Evolutionary conservation across 2,797 vertebrate species (phyloP).

Genomic region (Zalophus californianus): DNA sequence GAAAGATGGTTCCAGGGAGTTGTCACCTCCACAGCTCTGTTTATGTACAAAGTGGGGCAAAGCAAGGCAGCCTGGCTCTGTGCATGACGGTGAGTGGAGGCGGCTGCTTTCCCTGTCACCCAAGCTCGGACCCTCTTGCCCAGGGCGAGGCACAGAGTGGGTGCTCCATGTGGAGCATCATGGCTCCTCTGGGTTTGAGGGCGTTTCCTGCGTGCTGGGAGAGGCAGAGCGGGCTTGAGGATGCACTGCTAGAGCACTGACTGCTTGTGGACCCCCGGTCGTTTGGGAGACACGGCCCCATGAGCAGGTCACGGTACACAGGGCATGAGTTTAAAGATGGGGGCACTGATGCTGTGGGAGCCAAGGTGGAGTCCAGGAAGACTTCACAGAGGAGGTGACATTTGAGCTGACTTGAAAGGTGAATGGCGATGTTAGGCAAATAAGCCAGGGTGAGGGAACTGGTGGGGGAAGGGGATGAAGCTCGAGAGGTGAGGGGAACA

Average conservation of each 20-base stretch:
- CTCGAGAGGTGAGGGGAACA: not conserved
- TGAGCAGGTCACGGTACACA: not conserved
- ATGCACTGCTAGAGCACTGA: accelerated
- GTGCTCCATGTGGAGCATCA: not conserved
- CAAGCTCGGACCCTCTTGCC: not conserved
- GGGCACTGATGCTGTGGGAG: not conserved
- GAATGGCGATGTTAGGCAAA: not conserved
- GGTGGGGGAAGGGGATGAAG: not conserved
- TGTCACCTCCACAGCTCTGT: not conserved
- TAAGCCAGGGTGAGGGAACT: not conserved
- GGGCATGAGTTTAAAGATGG: not conserved
- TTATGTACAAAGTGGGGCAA: not conserved
- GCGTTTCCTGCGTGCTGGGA: not conserved
- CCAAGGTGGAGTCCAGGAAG: not conserved
- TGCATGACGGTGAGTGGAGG: not conserved
- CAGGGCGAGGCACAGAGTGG: not conserved
- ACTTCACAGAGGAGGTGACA: not conserved
- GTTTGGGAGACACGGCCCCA: not conserved
- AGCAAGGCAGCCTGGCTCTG: not conserved
- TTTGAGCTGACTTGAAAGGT: not conserved
- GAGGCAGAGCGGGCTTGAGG: not conserved
- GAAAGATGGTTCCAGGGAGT: not conserved
- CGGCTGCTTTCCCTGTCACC: not conserved
- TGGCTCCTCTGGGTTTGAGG: accelerated
- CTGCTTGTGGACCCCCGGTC: not conserved